Percentiles rank a stretch among this genome's conserved stretches.
These are phyloP conservation scores for Diadema setosum DNA, from an alignment of 35 echinoderm and acorn worm genomes.

Conservation along the genomic window DNA sequence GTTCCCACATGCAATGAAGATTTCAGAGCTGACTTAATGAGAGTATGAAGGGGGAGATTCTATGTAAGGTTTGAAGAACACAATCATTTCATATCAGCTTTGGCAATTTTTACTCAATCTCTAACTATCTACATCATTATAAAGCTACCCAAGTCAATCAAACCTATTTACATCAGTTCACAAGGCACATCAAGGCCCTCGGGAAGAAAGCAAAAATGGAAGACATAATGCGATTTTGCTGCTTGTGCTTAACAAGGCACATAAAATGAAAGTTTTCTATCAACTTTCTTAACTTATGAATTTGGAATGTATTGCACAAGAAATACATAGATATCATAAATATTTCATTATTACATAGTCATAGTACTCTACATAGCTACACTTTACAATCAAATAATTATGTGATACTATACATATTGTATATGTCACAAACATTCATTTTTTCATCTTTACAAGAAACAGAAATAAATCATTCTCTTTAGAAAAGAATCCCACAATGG, in stretches of 20 bases:
- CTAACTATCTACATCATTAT: not conserved
- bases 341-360: not conserved
- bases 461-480: too few relatives aligned
- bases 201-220: not conserved
- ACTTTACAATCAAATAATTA: too few relatives aligned
- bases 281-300: too few relatives aligned
- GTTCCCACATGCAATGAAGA: too few relatives aligned
- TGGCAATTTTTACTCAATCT: not conserved
- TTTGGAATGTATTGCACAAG: constrained; percentile 6
- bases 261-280: not conserved
- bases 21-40: not conserved
- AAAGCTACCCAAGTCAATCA: not conserved
- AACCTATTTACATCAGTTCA: not conserved
- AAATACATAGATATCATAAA: not conserved
- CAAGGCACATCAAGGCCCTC: not conserved
- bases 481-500: too few relatives aligned
- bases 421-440: too few relatives aligned
- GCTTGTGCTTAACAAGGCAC: not conserved
- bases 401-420: too few relatives aligned
- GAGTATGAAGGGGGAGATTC: not conserved
- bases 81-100: not conserved
- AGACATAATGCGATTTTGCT: not conserved
- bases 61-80: not conserved
- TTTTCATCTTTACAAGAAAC: too few relatives aligned
- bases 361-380: too few relatives aligned